Percentiles rank a stretch among this genome's conserved stretches.
Conservation (phyloP, 2,797 vertebrate genomes). For the Otus scops region DNA sequence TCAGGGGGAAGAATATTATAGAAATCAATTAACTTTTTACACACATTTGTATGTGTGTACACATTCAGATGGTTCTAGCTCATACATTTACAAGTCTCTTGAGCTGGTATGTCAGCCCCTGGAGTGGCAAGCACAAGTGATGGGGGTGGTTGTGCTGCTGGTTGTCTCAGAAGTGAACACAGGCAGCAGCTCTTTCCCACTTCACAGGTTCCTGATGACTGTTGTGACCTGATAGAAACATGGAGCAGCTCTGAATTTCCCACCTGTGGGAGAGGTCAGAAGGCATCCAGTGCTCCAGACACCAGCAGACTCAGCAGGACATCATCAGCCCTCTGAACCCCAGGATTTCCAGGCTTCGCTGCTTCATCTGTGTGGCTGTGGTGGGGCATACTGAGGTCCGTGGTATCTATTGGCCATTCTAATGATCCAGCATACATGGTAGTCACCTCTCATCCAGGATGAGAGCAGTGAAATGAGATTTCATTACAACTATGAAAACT, state of each 20-base stretch:
- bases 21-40: background rate
- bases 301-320: background rate
- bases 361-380: background rate
- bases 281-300: background rate
- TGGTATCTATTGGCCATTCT: background rate
- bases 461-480: background rate
- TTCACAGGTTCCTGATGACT: background rate
- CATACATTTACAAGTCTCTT: background rate
- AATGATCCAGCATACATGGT: no score
- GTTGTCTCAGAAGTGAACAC: background rate
- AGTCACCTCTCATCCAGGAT: background rate
- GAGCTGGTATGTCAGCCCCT: background rate
- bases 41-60: background rate
- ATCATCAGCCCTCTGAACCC: background rate
- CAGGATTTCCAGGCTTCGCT: background rate
- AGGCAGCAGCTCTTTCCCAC: background rate
- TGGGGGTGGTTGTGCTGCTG: background rate
- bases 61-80: background rate
- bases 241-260: background rate
- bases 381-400: background rate
- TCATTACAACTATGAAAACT: background rate
- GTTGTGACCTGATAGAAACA: background rate
- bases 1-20: background rate
- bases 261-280: background rate
- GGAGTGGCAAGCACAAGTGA: background rate